Base-by-base conservation (phyloP, 2,113 vertebrate genomes). In the Scatophagus argus region DNA sequence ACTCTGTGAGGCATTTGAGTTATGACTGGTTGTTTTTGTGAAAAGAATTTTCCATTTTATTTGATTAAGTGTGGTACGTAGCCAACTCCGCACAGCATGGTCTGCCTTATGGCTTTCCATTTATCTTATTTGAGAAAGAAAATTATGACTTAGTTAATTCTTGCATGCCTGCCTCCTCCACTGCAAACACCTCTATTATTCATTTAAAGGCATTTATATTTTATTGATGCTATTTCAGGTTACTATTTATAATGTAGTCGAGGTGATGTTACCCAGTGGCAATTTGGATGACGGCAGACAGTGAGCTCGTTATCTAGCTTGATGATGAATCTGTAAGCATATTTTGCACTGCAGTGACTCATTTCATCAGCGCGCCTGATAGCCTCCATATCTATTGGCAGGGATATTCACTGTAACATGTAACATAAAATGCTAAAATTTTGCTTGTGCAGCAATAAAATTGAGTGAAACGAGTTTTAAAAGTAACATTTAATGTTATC, bases 161-260 rank as follows among this genome's bases (percentile, higher is more conserved):
- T 56, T 69, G 70, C 87, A 47, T 47, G 81, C 44, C 47, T 44
- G 38, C 68, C 83, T 72, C 65, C 58, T 36, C 72, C 34, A 5
- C 74, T 36, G 62, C 77, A 78, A 82, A 89, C 78, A 81, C 67
- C 61, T 86, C 82, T 56, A 90, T 92, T 90, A 90, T 86, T 91
- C 84, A 92, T 92, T 68, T 69, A 75, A 54, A 81, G 70, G 16
- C 85, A 77, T 90, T 85, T 79, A 89, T 92, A 85, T 91, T 91
- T 82, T 84, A 88, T 87, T 70, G 82, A 79, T 56, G 21, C 84
- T 90, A 79, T 89, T 88, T 78, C 62, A 81, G 87, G 82, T 74
- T 74, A 13, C 66, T 65, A 74, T 79, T 86, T 63, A 65, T 84
- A 61, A 74, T 71, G 86, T 69, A 54, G 67, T 71, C 8, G 0